These are phyloP conservation scores for Neocrepidodera transversa DNA, from an alignment of 2,888 invertebrate genomes.

Conservation along the genomic window DNA sequence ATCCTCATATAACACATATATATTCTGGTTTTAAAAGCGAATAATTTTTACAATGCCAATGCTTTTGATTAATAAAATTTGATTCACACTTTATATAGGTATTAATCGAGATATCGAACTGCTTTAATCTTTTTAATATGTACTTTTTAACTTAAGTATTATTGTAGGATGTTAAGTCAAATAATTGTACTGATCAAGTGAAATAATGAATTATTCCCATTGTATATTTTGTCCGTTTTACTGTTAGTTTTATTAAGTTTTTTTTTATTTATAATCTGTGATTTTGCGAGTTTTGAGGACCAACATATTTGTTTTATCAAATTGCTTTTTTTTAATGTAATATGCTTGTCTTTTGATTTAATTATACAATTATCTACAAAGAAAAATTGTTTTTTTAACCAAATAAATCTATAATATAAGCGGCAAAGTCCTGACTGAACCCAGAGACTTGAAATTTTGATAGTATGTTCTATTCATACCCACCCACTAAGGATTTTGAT, in stretches of 20 bases:
- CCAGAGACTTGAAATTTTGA: no score
- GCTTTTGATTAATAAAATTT: slow-evolving; percentile 8
- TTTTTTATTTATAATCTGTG: slow-evolving; percentile 41
- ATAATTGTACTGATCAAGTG: slow-evolving; percentile 33
- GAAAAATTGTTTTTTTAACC: not conserved
- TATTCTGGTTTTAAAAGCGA: no score
- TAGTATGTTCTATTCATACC: no score
- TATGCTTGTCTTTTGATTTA: slow-evolving; percentile 33
- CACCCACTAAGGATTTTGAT: no score
- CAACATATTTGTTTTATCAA: slow-evolving; percentile 25
- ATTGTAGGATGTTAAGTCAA: slow-evolving; percentile 17
- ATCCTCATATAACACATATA: no score
- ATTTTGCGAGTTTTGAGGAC: slow-evolving; percentile 39
- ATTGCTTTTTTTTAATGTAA: slow-evolving; percentile 35
- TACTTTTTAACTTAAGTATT: slow-evolving; percentile 19
- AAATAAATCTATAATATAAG: no score
- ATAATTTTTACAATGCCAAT: no score
- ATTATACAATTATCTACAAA: slow-evolving; percentile 12
- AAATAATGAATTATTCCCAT: slow-evolving; percentile 25
- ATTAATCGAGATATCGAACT: slow-evolving; percentile 25
- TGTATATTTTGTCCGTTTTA: slow-evolving; percentile 34
- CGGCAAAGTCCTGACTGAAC: no score
- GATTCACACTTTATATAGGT: slow-evolving; percentile 6
- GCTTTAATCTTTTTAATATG: slow-evolving; percentile 30
- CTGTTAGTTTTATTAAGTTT: slow-evolving; percentile 30